Base-by-base conservation (phyloP, 2,888 invertebrate species). In the Seira sanloemensis region DNA sequence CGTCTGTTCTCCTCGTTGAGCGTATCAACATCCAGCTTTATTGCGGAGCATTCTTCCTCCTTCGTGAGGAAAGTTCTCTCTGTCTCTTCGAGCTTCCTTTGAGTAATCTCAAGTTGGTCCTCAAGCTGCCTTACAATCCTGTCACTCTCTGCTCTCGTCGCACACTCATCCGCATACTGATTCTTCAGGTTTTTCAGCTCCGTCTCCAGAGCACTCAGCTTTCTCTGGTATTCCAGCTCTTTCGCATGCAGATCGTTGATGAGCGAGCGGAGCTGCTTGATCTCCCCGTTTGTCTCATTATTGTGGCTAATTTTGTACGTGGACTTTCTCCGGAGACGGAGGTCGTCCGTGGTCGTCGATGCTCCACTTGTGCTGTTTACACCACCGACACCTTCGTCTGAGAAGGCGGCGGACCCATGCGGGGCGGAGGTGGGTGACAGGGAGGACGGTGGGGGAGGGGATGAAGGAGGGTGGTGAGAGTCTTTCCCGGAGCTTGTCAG, bases 21-120 rank as follows among this genome's bases (percentile, higher is more conserved):
- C 0, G 90, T 90, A 21, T 90, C 90, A 16, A 90, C 78, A 74
- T 90, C 90, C 23, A 90, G 81, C 85, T 90, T 90, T n/a, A 90
- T 80, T 69, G 89, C 90, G 16, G 88, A 85, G 82, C 85, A 88
- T 78, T 90, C 90, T 83, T 90, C 90, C 68, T 90, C 90, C 73
- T 89, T 90, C 24, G 87, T 81, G 18, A 88, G 79, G 66, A 90
- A 85, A 26, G 88, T 88, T 84, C 88, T 86, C 77, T 90, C 90
- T 0, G 89, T 87, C 1, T 87, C 87, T 78, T 89, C 89, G 18
- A 89, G 67, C 37, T 87, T 87, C 58, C 87, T 78, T 18, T 89
- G 86, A n/a, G 84, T 86, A 26, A 85, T 81, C 78, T 90, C 90
- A 19, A 90, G 75, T 37, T 88, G 84, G 16, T 89, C 86, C 66